phyloP scores from a whole-genome alignment of 2,113 vertebrate genomes.

The Rhinopomastus cyanomelas region DNA sequence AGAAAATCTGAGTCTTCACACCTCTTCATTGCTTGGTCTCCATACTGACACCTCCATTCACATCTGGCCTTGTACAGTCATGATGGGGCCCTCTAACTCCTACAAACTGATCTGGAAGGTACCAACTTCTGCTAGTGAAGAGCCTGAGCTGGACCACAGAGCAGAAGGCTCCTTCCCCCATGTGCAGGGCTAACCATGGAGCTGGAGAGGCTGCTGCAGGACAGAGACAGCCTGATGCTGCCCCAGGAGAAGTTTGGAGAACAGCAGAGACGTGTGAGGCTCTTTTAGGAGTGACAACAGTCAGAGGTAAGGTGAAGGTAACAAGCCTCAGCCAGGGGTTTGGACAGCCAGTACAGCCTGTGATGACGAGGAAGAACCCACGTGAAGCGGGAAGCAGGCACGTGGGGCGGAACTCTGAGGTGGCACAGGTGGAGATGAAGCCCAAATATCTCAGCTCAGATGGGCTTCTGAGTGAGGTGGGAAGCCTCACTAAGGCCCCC shows the following conservation, averaged over 20 bases:
- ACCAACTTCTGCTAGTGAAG: neutral
- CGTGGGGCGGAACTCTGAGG: neutral
- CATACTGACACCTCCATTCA: neutral
- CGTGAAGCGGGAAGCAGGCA: neutral
- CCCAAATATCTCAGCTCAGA: fast-evolving
- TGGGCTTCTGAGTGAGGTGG: neutral
- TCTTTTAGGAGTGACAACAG: neutral
- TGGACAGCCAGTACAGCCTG: neutral
- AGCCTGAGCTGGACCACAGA: neutral
- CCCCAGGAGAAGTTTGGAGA: neutral
- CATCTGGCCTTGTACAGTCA: neutral
- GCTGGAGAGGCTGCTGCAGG: neutral
- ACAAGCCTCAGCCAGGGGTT: neutral
- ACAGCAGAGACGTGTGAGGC: fast-evolving
- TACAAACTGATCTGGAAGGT: neutral
- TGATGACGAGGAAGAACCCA: neutral
- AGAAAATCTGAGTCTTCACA: neutral
- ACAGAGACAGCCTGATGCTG: neutral
- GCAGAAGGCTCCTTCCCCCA: neutral
- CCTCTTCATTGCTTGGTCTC: neutral
- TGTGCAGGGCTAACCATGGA: fast-evolving
- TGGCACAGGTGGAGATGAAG: neutral
- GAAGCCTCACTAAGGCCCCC: neutral
- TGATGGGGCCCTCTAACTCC: neutral
- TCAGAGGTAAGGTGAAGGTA: neutral